These are phyloP conservation scores for Gephyroberyx darwinii DNA, from an alignment of 2,797 vertebrate species.

Conservation along the genomic window DNA sequence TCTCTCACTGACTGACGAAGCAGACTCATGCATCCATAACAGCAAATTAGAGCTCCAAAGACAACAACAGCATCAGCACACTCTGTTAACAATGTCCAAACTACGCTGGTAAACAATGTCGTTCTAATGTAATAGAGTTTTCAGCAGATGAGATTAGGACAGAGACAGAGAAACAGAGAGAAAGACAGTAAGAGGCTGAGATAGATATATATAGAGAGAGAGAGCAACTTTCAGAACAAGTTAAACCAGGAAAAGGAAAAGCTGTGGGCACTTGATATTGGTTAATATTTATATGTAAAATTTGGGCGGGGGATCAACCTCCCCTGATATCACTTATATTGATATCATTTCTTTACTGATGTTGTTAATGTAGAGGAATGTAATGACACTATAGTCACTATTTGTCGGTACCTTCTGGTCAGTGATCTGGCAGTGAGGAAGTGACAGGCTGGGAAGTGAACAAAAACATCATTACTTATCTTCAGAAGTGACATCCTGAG, in stretches of 20 bases:
- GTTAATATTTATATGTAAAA: slow-evolving; percentile 4
- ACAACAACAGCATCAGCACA: slow-evolving; percentile 49
- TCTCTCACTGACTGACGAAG: slow-evolving; percentile 51
- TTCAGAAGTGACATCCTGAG: too few species aligned
- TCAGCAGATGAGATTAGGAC: slow-evolving; percentile 14
- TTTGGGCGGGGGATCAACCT: too few species aligned
- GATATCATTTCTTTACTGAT: too few species aligned
- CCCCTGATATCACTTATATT: too few species aligned
- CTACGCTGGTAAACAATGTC: slow-evolving; percentile 30
- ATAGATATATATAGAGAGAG: neutral
- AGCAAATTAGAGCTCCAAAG: slow-evolving; percentile 56
- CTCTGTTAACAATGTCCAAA: slow-evolving; percentile 43
- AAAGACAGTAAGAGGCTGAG: neutral
- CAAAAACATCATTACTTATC: too few species aligned
- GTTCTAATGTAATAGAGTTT: slow-evolving; percentile 37
- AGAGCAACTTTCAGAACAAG: neutral
- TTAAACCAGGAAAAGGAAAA: slow-evolving; percentile 20
- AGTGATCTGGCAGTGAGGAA: too few species aligned
- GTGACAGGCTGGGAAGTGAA: too few species aligned
- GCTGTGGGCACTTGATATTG: slow-evolving; percentile 21
- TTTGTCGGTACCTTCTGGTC: too few species aligned
- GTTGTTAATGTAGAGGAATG: too few species aligned
- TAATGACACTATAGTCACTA: too few species aligned
- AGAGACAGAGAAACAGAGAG: neutral
- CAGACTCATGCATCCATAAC: slow-evolving; percentile 66